phyloP scores from a whole-genome alignment of 2,888 invertebrate genomes.

The Torymus tubicola region DNA sequence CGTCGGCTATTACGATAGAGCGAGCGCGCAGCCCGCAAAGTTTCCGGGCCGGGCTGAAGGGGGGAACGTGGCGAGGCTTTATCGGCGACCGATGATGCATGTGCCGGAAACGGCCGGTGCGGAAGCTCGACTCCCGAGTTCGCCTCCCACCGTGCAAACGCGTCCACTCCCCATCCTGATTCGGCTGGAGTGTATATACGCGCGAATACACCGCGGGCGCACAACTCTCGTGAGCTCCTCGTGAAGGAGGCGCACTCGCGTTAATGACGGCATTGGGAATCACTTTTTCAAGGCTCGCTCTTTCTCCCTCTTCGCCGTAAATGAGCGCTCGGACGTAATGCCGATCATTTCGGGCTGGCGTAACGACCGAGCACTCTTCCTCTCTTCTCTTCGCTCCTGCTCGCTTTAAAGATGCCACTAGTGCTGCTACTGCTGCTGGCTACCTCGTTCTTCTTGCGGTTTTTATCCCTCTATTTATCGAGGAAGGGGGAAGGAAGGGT shows the following conservation, averaged over 20 bases:
- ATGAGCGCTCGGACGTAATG: constrained; percentile 4
- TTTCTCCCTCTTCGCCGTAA: neutral
- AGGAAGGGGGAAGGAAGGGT: no score
- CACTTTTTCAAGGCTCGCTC: constrained; percentile 31
- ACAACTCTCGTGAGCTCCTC: no score
- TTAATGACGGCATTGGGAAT: constrained; percentile 43
- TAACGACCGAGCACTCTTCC: neutral
- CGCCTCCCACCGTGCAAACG: constrained; percentile 50
- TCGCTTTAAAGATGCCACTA: neutral
- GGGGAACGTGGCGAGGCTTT: constrained; percentile 64
- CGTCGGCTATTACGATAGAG: constrained; percentile 1
- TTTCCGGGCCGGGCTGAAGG: constrained; percentile 9
- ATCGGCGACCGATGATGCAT: constrained; percentile 70
- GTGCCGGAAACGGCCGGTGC: constrained; percentile 64
- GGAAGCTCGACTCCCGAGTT: constrained; percentile 66
- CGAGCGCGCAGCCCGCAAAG: constrained; percentile 26
- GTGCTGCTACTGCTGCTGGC: no score
- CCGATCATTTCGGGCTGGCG: neutral
- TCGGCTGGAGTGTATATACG: neutral
- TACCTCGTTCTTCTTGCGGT: no score
- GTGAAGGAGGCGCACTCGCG: constrained; percentile 4
- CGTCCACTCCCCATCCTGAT: neutral
- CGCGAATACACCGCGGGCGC: no score
- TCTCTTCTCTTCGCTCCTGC: neutral
- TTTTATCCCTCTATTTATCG: no score